Evolutionary conservation across 2,797 vertebrate genomes (phyloP), one percentile per base, ranked within the genome.

Genomic region (Chelon labrosus): DNA sequence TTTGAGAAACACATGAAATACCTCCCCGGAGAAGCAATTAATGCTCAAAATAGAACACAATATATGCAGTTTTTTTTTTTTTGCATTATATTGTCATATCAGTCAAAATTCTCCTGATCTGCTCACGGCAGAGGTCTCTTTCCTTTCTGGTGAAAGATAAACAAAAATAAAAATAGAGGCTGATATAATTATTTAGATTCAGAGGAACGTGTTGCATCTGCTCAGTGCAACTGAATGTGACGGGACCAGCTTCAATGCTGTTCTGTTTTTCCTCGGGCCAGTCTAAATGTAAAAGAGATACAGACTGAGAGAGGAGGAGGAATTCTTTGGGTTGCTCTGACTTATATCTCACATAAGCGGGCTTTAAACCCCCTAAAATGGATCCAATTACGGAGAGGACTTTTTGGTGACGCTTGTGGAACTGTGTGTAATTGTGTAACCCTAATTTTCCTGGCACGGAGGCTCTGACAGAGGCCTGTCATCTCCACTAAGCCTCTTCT

Each of bases 341-440:
- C 71, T 81, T 80, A 77, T 77, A 79, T 90, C 80, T 90, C 50
- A 85, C 87, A 89, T 73, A 92, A 84, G 57, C 52, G 44, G 64
- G 80, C 84, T 89, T 90, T 90, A 93, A 91, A 91, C 82, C 80
- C 73, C 66, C 83, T 83, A 87, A 92, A 92, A 93, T 88, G 89
- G 88, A 92, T 93, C 88, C 90, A 92, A 91, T 94, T 93, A 94
- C 57, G 50, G 72, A 84, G 64, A 88, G 67, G 80, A 77, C 81
- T 92, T 91, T 91, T 81, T 84, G 77, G 88, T 75, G 83, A 80
- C 39, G 79, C 84, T 89, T 84, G 80, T 87, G 85, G 85, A 88
- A 87, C 83, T 86, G 79, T 89, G 77, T 91, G 88, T 90, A 93
- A 94, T 93, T 92, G 85, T 92, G 89, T 91, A 92, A 90, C 85